These are phyloP conservation scores for Zaprionus ornatus DNA, from an alignment of 1,140 invertebrate genomes.

Conservation along the genomic window DNA sequence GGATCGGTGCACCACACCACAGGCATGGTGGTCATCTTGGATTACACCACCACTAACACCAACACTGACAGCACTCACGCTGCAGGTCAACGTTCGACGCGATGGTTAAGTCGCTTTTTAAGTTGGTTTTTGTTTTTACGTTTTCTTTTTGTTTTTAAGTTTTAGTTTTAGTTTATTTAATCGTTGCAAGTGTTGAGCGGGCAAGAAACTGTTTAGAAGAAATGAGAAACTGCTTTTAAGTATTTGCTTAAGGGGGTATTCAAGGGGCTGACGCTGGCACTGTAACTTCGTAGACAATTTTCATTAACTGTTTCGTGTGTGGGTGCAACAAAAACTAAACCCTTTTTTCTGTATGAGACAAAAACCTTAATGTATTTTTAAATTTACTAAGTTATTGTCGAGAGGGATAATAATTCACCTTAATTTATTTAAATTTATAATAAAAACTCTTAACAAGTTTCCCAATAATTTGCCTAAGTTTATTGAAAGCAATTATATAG, in stretches of 20 bases:
- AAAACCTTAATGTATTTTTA: no score
- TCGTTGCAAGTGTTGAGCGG: slow-evolving; percentile 10
- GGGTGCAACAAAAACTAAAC: neutral
- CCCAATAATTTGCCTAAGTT: no score
- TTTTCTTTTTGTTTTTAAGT: neutral
- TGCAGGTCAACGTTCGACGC: slow-evolving; percentile 26
- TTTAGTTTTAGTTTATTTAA: slow-evolving; percentile 7
- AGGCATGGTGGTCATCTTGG: slow-evolving; percentile 76
- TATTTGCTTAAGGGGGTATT: slow-evolving; percentile 7
- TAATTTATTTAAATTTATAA: no score
- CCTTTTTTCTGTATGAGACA: neutral
- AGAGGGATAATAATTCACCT: no score
- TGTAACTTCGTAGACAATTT: slow-evolving; percentile 28
- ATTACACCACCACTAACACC: slow-evolving; percentile 4
- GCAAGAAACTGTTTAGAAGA: slow-evolving; percentile 34
- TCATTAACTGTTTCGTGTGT: slow-evolving; percentile 27
- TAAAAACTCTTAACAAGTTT: no score
- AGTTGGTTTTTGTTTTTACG: neutral
- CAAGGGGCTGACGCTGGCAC: neutral
- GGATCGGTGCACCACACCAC: slow-evolving; percentile 84
- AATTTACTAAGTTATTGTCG: no score
- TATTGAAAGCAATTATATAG: no score
- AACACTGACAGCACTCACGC: neutral
- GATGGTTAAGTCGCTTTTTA: slow-evolving; percentile 8
- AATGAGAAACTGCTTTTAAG: slow-evolving; percentile 7